Percentiles rank a stretch among this genome's conserved stretches.
Conservation (phyloP, 2,797 vertebrate species). For the Tangara arthus region DNA sequence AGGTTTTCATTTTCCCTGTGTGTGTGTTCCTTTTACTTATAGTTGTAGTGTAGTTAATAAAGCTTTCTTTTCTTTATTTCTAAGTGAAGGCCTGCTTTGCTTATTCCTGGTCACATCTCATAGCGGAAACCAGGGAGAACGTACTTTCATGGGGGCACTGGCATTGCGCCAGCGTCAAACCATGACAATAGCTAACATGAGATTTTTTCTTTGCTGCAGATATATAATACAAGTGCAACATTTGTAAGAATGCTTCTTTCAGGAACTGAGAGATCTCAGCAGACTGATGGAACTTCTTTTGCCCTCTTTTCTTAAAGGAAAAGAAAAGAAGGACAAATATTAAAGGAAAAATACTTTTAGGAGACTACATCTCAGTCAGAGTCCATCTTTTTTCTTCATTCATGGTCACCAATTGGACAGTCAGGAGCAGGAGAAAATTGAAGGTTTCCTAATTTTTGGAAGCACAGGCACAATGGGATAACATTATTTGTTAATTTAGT, state of each 20-base stretch:
- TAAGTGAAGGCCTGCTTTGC: no score
- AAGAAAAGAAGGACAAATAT: not conserved
- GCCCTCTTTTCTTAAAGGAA: fast-evolving
- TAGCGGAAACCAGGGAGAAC: no score
- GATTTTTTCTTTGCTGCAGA: not conserved
- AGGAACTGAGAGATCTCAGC: not conserved
- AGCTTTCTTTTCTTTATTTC: no score
- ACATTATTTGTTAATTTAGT: not conserved
- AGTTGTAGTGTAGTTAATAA: no score
- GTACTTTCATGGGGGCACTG: no score
- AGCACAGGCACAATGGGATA: not conserved
- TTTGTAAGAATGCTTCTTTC: not conserved
- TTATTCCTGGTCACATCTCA: no score
- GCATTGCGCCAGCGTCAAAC: no score
- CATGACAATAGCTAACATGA: not conserved
- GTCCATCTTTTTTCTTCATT: not conserved
- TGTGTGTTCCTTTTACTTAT: no score
- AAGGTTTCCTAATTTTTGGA: not conserved
- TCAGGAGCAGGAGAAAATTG: not conserved
- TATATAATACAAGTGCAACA: not conserved
- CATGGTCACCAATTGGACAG: not conserved
- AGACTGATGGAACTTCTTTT: not conserved
- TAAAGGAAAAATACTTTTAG: not conserved
- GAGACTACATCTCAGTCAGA: not conserved
- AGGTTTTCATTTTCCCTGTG: no score